phyloP scores from a whole-genome alignment of 2,113 vertebrate genomes.

The Galeopterus variegatus region DNA sequence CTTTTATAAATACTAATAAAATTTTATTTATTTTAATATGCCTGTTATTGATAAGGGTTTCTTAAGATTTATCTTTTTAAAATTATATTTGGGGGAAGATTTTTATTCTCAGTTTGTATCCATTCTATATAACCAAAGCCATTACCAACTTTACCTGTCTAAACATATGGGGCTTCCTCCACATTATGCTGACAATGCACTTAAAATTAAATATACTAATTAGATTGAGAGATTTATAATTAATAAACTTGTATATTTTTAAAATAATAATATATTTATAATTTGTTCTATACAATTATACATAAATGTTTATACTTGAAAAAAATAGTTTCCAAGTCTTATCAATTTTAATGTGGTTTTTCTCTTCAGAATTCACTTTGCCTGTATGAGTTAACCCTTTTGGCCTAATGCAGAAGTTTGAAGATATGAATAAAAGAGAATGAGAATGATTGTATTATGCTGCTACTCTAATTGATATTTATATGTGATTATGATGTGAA shows the following conservation, averaged over 20 bases:
- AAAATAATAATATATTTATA: neutral
- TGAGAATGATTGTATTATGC: neutral
- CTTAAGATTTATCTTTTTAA: neutral
- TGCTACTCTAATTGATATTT: neutral
- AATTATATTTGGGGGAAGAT: neutral
- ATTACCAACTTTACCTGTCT: neutral
- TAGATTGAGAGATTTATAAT: neutral
- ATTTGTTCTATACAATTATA: neutral
- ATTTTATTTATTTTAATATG: conserved; percentile 3
- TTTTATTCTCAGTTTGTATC: neutral
- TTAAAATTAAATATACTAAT: conserved; percentile 1
- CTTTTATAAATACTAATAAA: neutral
- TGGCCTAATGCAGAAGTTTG: neutral
- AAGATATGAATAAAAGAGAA: neutral
- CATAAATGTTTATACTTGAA: neutral
- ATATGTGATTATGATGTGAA: neutral
- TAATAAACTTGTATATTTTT: neutral
- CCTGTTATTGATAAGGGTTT: neutral
- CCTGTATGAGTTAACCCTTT: neutral
- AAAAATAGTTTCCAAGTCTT: conserved; percentile 17
- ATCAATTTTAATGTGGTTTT: conserved; percentile 51
- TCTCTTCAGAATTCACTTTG: neutral
- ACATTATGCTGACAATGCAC: neutral
- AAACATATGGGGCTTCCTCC: neutral
- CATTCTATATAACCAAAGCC: neutral